Evolutionary conservation across 92 coral and sea anemone species (phyloP), one percentile per base, ranked within the genome.

Genomic region (Muricea muricata): DNA sequence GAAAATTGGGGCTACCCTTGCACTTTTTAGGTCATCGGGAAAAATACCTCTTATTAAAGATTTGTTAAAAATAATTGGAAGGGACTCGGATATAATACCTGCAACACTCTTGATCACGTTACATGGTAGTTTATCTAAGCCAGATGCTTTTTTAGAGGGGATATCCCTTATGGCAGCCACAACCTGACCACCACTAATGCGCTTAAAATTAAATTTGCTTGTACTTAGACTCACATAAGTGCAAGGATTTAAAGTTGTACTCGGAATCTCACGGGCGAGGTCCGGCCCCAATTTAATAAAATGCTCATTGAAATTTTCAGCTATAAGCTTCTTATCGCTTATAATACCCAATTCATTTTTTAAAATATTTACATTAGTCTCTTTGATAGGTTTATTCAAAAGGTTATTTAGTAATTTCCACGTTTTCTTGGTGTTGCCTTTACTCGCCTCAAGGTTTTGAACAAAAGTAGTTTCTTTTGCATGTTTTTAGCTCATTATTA

Each of bases 261-360:
- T 42, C 50, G 76, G 75, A 70, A 72, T 79, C 25, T 79, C 28
- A 31, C 54, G 35, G 60, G 67, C 80, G 55, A 78, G 85, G 37
- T 86, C 79, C 28, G 80, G 85, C 18, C 79, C 85, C 29, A 86
- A 65, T 37, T 82, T 66, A 23, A 76, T 40, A 73, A 86, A 86
- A 86, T 86, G 80, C 13, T 66, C 73, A 79, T 83, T 72, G 29
- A 86, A 86, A 78, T 82, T 65, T 66, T 86, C 63, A 33, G 82
- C 74, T 67, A 87, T 40, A 47, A 65, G 47, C 23, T 50, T n/a
- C 31, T 74, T 17, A 50, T 75, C 41, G 26, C 26, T 56, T 26
- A 85, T 4, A 63, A 72, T 60, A 42, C 24, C 61, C 26, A 48
- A 42, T 39, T 85, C 73, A 20, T 42, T 74, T 20, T 70, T 54